Conservation (phyloP, 2,797 vertebrate genomes). For the Sebastes itinus region DNA sequence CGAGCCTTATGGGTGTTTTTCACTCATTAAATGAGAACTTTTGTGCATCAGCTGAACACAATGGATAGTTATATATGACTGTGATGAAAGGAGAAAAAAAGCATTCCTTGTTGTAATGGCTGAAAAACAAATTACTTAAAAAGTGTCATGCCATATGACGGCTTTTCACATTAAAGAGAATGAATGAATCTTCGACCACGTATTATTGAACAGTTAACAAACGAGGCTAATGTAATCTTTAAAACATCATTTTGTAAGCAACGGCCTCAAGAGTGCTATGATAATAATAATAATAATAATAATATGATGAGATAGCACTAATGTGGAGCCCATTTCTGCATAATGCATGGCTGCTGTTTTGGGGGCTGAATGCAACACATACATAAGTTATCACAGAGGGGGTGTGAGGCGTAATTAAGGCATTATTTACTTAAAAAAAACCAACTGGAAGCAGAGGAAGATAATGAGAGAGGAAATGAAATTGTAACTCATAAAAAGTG, state of each 20-base stretch:
- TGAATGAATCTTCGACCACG: conserved; percentile 10
- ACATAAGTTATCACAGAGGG: background rate
- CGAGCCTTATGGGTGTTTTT: background rate
- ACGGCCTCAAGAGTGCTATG: conserved; percentile 15
- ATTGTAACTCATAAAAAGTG: conserved; percentile 40
- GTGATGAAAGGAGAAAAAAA: background rate
- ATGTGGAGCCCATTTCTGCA: conserved; percentile 22
- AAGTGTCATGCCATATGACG: background rate
- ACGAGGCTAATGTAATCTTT: conserved; percentile 15
- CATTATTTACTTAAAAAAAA: conserved; percentile 22
- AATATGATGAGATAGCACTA: conserved; percentile 28
- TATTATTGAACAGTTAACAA: conserved; percentile 19
- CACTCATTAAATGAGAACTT: background rate
- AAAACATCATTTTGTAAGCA: conserved; percentile 33
- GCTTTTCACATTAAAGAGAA: background rate
- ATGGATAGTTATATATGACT: background rate
- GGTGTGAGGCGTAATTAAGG: conserved; percentile 14
- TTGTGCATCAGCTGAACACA: background rate
- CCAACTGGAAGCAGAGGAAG: background rate
- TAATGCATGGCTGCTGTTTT: conserved; percentile 31
- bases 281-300: conserved; percentile 24
- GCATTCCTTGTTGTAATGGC: background rate
- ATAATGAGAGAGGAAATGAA: conserved; percentile 9
- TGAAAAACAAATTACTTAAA: conserved; percentile 10
- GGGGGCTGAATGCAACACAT: background rate